A percentile compares a stretch with the other conserved stretches of the same genome.
phyloP scores from a whole-genome alignment of 2,797 vertebrate genomes.

The Gymnoscopelus braueri region DNA sequence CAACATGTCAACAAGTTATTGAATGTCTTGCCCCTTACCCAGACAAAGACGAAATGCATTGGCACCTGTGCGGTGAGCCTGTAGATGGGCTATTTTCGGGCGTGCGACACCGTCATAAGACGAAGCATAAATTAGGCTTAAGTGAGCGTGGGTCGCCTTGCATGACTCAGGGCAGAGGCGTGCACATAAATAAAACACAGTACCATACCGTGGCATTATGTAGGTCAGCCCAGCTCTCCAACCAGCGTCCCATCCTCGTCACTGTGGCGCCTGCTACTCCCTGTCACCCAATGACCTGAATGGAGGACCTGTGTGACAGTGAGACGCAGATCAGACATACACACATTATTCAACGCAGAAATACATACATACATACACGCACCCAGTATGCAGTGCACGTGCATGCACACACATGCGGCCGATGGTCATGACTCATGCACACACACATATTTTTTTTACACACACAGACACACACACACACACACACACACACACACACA shows the following conservation, averaged over 20 bases:
- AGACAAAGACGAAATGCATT: neutral
- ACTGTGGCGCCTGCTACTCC: conserved; percentile 25
- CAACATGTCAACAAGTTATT: too few relatives aligned
- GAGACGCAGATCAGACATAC: conserved; percentile 5
- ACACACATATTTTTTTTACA: too few relatives aligned
- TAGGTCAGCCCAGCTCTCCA: conserved; percentile 54
- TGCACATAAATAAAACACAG: conserved; percentile 53
- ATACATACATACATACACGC: conserved; percentile 17
- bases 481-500: conserved; percentile 13
- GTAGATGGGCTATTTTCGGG: too few relatives aligned
- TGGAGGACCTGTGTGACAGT: conserved; percentile 36
- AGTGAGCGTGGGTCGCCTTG: conserved; percentile 20
- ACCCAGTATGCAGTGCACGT: conserved; percentile 23
- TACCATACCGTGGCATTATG: conserved; percentile 54
- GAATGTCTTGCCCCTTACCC: conserved; percentile 5
- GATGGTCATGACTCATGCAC: too few relatives aligned
- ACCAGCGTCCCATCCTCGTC: conserved; percentile 33
- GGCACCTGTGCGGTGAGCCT: too few relatives aligned
- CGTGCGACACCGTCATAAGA: too few relatives aligned
- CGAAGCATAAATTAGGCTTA: neutral
- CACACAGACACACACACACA: conserved; percentile 5
- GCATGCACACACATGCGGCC: conserved; percentile 6
- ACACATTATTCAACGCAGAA: conserved; percentile 1
- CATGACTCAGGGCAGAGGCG: conserved; percentile 13
- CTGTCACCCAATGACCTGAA: conserved; percentile 63